A percentile compares a stretch with the other conserved stretches of the same genome.
Evolutionary conservation across 2,113 vertebrate genomes (phyloP).

Genomic region (Hemiprocne comata): DNA sequence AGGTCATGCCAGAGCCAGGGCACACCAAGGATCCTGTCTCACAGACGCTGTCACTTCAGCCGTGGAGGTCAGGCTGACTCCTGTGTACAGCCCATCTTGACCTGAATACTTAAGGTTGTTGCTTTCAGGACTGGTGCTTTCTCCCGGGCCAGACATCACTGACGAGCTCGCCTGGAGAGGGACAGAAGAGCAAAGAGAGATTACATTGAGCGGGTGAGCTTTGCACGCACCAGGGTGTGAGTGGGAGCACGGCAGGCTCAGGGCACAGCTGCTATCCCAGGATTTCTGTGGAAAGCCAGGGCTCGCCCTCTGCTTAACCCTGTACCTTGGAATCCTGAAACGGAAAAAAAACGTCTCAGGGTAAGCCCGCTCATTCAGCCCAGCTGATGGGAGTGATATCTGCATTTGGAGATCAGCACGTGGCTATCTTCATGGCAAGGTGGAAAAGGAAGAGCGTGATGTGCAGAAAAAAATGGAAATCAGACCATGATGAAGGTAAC

Average conservation of each 20-base stretch:
- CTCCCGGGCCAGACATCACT: conserved; percentile 84
- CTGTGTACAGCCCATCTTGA: conserved; percentile 89
- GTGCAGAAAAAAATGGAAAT: background rate
- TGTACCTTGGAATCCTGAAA: background rate
- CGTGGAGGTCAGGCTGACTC: conserved; percentile 87
- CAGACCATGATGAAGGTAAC: background rate
- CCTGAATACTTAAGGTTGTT: conserved; percentile 89
- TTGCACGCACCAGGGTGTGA: rapidly evolving
- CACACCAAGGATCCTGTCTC: conserved; percentile 93
- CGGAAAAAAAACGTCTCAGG: background rate
- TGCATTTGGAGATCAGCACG: rapidly evolving
- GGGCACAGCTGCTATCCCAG: background rate
- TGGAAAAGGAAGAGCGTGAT: background rate
- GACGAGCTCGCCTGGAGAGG: conserved; percentile 83
- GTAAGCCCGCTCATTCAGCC: rapidly evolving
- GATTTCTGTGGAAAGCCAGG: background rate
- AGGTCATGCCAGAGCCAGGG: conserved; percentile 91
- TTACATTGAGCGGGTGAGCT: background rate
- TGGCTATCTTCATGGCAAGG: background rate
- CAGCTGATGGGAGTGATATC: background rate
- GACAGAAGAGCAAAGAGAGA: background rate
- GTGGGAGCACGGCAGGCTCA: rapidly evolving
- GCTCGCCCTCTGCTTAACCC: background rate
- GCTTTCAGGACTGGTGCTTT: conserved; percentile 81
- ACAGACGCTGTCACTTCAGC: conserved; percentile 88